These are phyloP conservation scores for Agapornis roseicollis DNA, from an alignment of 2,113 vertebrate species.

Conservation along the genomic window DNA sequence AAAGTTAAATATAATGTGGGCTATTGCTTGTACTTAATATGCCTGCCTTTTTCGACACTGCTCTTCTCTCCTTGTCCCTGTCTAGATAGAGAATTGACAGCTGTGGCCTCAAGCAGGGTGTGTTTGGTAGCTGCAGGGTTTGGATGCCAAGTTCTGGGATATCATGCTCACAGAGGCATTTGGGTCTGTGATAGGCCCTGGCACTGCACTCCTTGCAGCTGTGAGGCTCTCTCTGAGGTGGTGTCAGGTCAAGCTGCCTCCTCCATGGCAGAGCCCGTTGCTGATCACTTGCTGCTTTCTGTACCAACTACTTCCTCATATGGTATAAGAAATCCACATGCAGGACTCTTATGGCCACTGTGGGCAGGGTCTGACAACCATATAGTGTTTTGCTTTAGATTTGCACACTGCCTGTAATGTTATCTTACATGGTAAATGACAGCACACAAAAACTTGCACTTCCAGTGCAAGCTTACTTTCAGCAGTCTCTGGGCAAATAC, in stretches of 20 bases:
- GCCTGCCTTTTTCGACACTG: background rate
- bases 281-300: background rate
- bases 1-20: background rate
- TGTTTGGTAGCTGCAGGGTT: constrained; percentile 66
- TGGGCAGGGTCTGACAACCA: background rate
- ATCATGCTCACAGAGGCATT: constrained; percentile 55
- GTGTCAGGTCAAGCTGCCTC: constrained; percentile 49
- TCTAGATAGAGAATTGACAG: constrained; percentile 62
- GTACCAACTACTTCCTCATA: background rate
- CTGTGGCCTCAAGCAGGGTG: constrained; percentile 67
- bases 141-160: constrained; percentile 61
- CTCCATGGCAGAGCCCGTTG: background rate
- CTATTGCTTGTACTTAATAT: background rate
- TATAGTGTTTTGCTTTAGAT: background rate
- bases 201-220: constrained; percentile 57
- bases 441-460: background rate
- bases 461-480: background rate
- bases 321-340: background rate
- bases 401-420: background rate
- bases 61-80: constrained; percentile 6
- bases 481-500: background rate
- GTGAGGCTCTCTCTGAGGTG: constrained; percentile 42
- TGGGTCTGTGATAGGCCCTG: constrained; percentile 36
- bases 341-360: background rate
- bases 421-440: background rate